Conservation (phyloP, 2,888 invertebrate genomes). For the Sinhomidia bicolor region DNA sequence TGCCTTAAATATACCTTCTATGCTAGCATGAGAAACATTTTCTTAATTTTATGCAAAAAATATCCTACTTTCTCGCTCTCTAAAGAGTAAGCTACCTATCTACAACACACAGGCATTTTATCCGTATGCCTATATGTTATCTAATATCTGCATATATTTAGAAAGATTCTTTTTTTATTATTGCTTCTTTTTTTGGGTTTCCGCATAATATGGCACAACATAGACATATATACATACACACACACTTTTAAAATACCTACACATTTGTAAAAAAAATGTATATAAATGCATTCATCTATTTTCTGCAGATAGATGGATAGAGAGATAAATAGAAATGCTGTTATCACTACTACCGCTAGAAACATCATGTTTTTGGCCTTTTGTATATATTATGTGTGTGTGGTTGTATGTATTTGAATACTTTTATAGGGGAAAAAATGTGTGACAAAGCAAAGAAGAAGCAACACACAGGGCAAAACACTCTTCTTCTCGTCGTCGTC, state of each 20-base stretch:
- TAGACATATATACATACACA: not conserved
- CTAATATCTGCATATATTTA: not conserved
- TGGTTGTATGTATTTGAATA: not conserved
- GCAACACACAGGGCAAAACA: not conserved
- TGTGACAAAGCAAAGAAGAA: conserved; percentile 33
- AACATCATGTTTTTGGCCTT: no score
- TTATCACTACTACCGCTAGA: not conserved
- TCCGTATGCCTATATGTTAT: not conserved
- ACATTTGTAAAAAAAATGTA: not conserved
- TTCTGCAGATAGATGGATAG: not conserved
- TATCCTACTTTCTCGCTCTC: not conserved
- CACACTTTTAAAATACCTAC: not conserved
- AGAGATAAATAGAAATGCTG: not conserved
- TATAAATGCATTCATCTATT: conserved; percentile 12
- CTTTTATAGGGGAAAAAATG: not conserved
- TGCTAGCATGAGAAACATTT: not conserved
- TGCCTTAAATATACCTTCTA: not conserved
- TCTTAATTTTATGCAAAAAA: not conserved
- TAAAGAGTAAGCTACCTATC: not conserved
- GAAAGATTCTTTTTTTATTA: not conserved
- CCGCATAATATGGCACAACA: conserved; percentile 19
- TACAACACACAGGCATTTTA: no score
- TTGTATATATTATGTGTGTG: not conserved
- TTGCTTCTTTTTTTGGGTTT: not conserved
- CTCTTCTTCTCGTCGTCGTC: not conserved